Conservation (phyloP, 2,113 vertebrate species). For the Chrysemys picta region DNA sequence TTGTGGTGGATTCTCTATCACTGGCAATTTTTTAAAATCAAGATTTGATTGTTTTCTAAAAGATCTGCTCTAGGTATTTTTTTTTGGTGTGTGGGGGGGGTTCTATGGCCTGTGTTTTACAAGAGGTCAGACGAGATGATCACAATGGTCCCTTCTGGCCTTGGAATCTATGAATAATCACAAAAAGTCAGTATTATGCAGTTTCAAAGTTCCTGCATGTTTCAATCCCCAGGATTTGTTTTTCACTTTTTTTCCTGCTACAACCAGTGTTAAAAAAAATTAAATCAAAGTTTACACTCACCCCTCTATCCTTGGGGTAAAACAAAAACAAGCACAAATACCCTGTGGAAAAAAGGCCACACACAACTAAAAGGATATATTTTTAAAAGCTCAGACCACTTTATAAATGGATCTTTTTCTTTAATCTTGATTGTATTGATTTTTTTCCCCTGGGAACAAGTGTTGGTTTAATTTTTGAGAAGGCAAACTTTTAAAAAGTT, state of each 20-base stretch:
- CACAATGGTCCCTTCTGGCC: neutral
- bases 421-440: conserved; percentile 1
- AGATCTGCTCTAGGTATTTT: neutral
- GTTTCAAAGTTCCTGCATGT: neutral
- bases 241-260: neutral
- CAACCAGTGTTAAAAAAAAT: neutral
- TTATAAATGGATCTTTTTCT: neutral
- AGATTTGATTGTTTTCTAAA: neutral
- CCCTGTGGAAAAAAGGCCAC: neutral
- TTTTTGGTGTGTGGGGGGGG: neutral
- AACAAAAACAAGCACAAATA: conserved; percentile 5
- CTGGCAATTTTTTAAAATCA: neutral
- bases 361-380: neutral
- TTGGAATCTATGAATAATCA: neutral
- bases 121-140: neutral
- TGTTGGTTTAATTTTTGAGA: neutral
- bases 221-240: neutral
- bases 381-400: neutral
- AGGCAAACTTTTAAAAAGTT: neutral
- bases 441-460: neutral
- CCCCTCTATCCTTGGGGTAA: neutral
- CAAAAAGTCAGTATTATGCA: neutral
- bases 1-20: neutral
- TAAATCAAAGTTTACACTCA: neutral
- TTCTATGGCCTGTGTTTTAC: neutral